These are phyloP conservation scores for Pristionchus entomophagus DNA, from an alignment of 2,888 invertebrate species.

Conservation along the genomic window DNA sequence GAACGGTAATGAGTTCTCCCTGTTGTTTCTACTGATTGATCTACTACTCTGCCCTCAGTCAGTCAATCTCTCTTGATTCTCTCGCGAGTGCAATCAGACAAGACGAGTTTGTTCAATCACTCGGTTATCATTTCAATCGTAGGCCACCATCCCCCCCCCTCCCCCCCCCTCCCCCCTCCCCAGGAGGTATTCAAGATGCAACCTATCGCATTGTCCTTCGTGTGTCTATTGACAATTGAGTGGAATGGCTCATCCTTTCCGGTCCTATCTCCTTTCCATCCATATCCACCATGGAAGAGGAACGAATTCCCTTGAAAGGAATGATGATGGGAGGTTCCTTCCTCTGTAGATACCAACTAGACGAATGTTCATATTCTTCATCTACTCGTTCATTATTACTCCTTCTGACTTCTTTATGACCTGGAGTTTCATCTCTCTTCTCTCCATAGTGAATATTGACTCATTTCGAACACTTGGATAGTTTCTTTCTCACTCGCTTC, in stretches of 20 bases:
- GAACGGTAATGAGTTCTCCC: background rate
- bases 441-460: background rate
- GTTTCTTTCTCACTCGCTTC: background rate
- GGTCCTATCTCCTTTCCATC: background rate
- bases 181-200: background rate
- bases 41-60: background rate
- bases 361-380: background rate
- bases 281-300: background rate
- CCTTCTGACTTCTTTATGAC: background rate
- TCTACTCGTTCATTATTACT: background rate
- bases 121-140: background rate
- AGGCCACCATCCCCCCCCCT: too few relatives aligned
- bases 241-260: background rate
- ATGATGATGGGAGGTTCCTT: background rate
- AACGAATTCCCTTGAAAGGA: background rate
- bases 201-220: background rate
- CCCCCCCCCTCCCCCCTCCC: too few relatives aligned
- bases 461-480: background rate
- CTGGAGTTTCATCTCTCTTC: too few relatives aligned
- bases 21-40: background rate
- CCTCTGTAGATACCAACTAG: background rate
- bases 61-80: background rate
- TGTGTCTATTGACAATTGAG: background rate
- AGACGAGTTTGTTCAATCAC: slow-evolving; percentile 2
- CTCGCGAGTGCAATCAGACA: background rate